Evolutionary conservation across 2,113 vertebrate species (phyloP).

Genomic region (Hippolais icterina): DNA sequence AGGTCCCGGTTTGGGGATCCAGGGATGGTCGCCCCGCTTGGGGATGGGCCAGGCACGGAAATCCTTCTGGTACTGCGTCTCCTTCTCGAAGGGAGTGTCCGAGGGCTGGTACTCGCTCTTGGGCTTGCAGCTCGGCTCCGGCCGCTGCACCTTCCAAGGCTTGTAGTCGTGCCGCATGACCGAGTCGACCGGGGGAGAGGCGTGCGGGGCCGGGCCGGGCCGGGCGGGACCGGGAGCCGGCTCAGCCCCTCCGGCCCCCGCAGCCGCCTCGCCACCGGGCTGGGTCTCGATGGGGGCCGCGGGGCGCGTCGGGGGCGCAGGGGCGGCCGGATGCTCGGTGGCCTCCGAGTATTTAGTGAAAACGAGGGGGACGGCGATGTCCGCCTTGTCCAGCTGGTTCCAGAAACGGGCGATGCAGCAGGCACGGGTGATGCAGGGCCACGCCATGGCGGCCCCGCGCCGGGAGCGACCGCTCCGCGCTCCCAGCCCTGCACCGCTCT

Average conservation of each 20-base stretch:
- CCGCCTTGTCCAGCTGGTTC: slow-evolving; percentile 96
- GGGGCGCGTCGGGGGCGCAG: slow-evolving; percentile 59
- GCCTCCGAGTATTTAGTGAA: slow-evolving; percentile 94
- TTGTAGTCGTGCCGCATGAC: slow-evolving; percentile 96
- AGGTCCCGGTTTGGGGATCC: slow-evolving; percentile 87
- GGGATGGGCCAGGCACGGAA: slow-evolving; percentile 93
- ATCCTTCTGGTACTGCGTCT: slow-evolving; percentile 98
- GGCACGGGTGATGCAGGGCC: slow-evolving; percentile 96
- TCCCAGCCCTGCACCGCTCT: not conserved
- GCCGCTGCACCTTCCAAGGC: slow-evolving; percentile 87
- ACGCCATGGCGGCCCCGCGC: slow-evolving; percentile 82
- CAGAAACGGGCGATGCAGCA: slow-evolving; percentile 98
- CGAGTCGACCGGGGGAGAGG: slow-evolving; percentile 73
- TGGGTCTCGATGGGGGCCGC: slow-evolving; percentile 80
- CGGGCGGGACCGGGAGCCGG: not conserved
- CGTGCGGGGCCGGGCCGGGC: not conserved
- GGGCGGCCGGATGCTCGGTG: slow-evolving; percentile 74
- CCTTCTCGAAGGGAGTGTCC: slow-evolving; percentile 87
- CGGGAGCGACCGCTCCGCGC: not conserved
- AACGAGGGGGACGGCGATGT: slow-evolving; percentile 93
- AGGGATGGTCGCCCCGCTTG: slow-evolving; percentile 90
- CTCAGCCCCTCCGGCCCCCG: not conserved
- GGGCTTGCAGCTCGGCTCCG: slow-evolving; percentile 92
- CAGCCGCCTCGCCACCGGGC: slow-evolving; percentile 67
- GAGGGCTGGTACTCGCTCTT: slow-evolving; percentile 90